Evolutionary conservation across 2,113 vertebrate species (phyloP).

Genomic region (Eulacestoma nigropectus): DNA sequence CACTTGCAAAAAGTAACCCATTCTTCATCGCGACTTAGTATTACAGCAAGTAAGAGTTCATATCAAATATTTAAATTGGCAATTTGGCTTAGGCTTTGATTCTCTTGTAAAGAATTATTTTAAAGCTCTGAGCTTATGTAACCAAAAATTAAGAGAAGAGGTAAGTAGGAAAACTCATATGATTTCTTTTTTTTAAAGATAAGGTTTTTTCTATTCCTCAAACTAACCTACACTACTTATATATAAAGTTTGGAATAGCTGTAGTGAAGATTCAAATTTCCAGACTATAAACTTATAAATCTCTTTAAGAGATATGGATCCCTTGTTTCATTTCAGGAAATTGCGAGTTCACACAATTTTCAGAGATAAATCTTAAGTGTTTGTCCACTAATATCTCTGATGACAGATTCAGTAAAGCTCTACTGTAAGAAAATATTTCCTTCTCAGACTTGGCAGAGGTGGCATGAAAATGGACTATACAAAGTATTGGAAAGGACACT

Average conservation of each 20-base stretch:
- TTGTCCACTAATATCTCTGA: background rate
- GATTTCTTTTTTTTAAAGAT: background rate
- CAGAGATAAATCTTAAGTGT: background rate
- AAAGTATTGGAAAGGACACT: background rate
- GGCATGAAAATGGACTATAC: background rate
- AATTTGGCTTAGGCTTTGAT: background rate
- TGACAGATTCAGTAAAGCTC: background rate
- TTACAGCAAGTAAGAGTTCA: background rate
- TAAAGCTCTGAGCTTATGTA: background rate
- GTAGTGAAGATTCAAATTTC: background rate
- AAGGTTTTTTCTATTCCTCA: background rate
- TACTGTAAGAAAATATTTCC: background rate
- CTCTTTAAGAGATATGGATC: background rate
- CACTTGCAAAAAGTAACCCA: background rate
- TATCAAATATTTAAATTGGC: background rate
- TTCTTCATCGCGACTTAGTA: background rate
- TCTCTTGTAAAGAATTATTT: background rate
- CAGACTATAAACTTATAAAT: background rate
- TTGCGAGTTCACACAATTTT: background rate
- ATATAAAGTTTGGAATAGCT: background rate
- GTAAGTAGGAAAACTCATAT: background rate
- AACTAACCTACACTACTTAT: background rate
- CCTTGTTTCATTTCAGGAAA: background rate
- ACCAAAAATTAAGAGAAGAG: background rate
- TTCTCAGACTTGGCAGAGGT: background rate